A percentile compares a stretch with the other conserved stretches of the same genome.
phyloP scores from a whole-genome alignment of 1,140 invertebrate genomes.

The Teleopsis dalmanni region DNA sequence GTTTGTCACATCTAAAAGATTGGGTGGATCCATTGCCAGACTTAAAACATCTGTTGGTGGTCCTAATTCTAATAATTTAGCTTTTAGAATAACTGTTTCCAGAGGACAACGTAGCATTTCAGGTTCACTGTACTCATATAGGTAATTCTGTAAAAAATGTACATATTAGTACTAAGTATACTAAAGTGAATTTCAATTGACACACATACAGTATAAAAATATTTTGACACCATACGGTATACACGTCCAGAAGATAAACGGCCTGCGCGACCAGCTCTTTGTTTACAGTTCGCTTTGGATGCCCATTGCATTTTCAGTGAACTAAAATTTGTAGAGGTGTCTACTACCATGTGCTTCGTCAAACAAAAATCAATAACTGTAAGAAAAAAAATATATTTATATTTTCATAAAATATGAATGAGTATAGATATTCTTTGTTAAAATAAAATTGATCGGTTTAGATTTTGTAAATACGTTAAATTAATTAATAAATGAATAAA shows the following conservation, averaged over 20 bases:
- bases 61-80: constrained; percentile 80
- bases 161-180: background rate
- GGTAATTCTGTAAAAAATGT: constrained; percentile 33
- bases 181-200: background rate
- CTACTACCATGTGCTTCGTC: constrained; percentile 71
- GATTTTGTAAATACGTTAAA: too few relatives aligned
- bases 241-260: constrained; percentile 77
- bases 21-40: constrained; percentile 79
- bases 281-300: constrained; percentile 79
- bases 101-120: constrained; percentile 78
- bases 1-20: constrained; percentile 68
- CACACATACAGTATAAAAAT: constrained; percentile 56
- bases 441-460: too few relatives aligned
- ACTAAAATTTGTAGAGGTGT: constrained; percentile 70
- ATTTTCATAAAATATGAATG: background rate
- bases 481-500: too few relatives aligned
- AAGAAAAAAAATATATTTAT: constrained; percentile 19
- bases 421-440: too few relatives aligned
- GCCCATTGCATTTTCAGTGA: constrained; percentile 78
- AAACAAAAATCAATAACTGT: constrained; percentile 94
- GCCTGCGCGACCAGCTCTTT: constrained; percentile 84
- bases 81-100: constrained; percentile 71
- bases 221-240: constrained; percentile 70
- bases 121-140: constrained; percentile 55
- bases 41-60: constrained; percentile 74